Evolutionary conservation across 2,113 vertebrate genomes (phyloP), one percentile per base, ranked within the genome.

Genomic region (Ophiodon elongatus): DNA sequence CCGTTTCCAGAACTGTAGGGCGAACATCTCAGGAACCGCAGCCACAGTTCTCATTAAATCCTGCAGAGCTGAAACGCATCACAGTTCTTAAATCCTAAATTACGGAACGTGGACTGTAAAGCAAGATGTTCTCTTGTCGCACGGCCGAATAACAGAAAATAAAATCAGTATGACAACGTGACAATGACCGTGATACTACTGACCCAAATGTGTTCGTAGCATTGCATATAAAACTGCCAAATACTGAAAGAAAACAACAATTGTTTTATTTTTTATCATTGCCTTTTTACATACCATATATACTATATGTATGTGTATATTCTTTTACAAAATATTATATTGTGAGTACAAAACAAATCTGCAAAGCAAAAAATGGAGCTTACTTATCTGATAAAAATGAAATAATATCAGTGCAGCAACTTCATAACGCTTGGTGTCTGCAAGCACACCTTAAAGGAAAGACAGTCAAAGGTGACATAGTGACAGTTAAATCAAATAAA

Each of bases 21-120:
- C 47, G 72, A 81, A 80, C 57, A 63, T 74, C 43, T 57, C 77
- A 76, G 59, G 33, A 80, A 63, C 52, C 54, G 37, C 68, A 68
- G 56, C 66, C 35, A 8, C 64, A 19, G 45, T 25, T 62, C n/a
- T 23, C 66, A 7, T 0, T 71, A 47, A 73, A 65, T 65, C 10
- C 21, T 9, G 23, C 21, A 15, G 59, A 17, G 39, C 47, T 25
- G 31, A 84, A 69, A 31, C 0, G 27, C 41, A 79, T 82, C 68
- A 8, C 79, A 60, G n/a, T 45, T 39, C 54, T 39, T 25, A 6
- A 14, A 4, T 19, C 19, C 1, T 5, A 43, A 0, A 33, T 21
- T 41, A 43, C 33, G 64, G n/a, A 47, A 52, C 66, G 1, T 9
- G 41, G 9, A 54, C 14, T 21, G 6, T 14, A 25, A 3, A 35